A percentile compares a stretch with the other conserved stretches of the same genome.
Evolutionary conservation across 2,113 vertebrate genomes (phyloP).

Genomic region (Halichoerus grypus): DNA sequence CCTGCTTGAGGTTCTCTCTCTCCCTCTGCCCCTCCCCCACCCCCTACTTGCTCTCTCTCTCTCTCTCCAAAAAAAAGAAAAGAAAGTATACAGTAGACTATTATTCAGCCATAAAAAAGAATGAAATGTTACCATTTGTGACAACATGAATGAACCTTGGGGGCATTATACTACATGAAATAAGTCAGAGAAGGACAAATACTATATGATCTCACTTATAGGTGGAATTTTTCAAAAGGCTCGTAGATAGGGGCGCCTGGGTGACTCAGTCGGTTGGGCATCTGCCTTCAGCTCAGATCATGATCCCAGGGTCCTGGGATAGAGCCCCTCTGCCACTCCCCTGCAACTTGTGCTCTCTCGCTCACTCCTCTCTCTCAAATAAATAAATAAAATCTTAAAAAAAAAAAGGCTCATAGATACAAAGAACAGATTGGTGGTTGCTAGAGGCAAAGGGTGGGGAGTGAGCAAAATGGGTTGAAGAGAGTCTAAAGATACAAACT

Average conservation of each 20-base stretch:
- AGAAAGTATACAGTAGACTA: neutral
- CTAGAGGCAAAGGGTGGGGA: neutral
- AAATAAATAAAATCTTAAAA: no score
- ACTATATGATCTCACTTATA: neutral
- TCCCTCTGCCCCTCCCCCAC: neutral
- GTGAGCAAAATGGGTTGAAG: neutral
- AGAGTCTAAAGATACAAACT: neutral
- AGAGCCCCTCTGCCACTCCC: no score
- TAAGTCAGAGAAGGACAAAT: neutral
- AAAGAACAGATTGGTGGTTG: neutral
- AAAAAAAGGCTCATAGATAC: neutral
- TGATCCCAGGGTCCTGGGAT: no score
- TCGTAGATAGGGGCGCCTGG: neutral
- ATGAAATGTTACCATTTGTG: neutral
- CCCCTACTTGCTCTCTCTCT: neutral
- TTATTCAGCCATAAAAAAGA: neutral
- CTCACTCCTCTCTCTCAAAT: no score
- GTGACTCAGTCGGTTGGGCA: no score
- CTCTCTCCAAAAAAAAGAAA: neutral
- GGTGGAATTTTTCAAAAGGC: neutral
- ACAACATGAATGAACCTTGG: neutral
- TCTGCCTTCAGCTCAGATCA: no score
- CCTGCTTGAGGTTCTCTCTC: neutral
- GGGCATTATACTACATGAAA: neutral
- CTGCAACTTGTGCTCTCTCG: no score